phyloP scores from a whole-genome alignment of 2,113 vertebrate genomes.

The Phaethon lepturus region DNA sequence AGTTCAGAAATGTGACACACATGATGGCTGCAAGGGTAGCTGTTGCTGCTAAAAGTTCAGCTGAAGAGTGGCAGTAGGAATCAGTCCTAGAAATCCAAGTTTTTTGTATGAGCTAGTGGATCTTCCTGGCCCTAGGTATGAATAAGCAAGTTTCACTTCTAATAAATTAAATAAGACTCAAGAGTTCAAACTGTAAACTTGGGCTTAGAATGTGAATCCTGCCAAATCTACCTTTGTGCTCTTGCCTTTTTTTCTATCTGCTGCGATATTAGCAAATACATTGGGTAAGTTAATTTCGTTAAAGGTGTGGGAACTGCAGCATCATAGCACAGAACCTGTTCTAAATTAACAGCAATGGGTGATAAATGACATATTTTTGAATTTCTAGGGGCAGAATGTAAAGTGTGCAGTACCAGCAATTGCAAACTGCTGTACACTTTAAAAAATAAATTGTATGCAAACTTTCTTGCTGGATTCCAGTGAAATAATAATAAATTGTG shows the following conservation, averaged over 20 bases:
- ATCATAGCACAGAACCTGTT: not conserved
- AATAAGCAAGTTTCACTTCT: not conserved
- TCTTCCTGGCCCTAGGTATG: not conserved
- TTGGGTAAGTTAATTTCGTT: not conserved
- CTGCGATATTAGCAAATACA: not conserved
- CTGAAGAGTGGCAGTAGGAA: not conserved
- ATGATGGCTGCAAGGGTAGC: not conserved
- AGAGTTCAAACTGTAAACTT: not conserved
- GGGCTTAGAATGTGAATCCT: not conserved
- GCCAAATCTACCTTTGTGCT: fast-evolving
- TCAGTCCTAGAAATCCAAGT: not conserved
- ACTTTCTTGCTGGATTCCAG: not conserved
- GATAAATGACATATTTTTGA: not conserved
- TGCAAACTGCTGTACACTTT: not conserved
- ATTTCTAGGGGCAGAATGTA: not conserved
- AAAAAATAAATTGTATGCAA: not conserved
- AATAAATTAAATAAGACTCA: not conserved
- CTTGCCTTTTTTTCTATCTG: not conserved
- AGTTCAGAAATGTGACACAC: not conserved
- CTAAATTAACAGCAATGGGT: not conserved
- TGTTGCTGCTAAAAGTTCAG: not conserved
- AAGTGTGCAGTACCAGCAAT: not conserved
- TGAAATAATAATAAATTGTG: not conserved
- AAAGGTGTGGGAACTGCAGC: not conserved
- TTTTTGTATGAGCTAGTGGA: not conserved